Conservation (phyloP, 2,797 vertebrate genomes). For the Chelonia mydas region DNA sequence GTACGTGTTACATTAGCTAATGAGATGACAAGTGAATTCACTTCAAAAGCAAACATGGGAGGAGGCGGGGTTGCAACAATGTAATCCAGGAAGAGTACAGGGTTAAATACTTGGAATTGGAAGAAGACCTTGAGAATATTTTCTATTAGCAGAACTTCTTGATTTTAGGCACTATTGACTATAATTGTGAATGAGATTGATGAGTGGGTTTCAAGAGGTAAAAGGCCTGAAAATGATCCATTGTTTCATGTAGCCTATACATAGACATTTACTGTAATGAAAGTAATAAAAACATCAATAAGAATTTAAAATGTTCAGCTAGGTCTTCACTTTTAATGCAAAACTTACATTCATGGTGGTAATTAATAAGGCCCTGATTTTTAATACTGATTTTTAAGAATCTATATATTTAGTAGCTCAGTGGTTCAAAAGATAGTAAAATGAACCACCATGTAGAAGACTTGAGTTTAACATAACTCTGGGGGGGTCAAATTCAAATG, state of each 20-base stretch:
- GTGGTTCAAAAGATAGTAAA: not conserved
- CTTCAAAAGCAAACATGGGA: not conserved
- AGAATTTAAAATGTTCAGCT: rapidly evolving
- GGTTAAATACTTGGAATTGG: not conserved
- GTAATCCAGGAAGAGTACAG: not conserved
- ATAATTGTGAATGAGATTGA: not conserved
- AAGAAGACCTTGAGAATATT: not conserved
- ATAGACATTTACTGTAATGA: not conserved
- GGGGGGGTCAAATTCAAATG: not conserved
- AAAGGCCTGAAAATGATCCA: not conserved
- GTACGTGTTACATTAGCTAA: not conserved
- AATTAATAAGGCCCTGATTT: not conserved
- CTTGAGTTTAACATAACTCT: not conserved
- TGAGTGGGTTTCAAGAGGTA: not conserved
- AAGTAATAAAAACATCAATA: not conserved
- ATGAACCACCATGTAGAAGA: not conserved
- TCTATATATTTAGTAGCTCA: not conserved
- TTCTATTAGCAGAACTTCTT: not conserved
- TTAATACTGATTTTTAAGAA: not conserved
- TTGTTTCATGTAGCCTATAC: not conserved
- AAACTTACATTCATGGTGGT: not conserved
- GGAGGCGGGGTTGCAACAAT: not conserved
- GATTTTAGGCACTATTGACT: not conserved
- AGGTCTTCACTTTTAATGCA: not conserved
- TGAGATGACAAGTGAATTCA: not conserved